A percentile compares a stretch with the other conserved stretches of the same genome.
Conservation (phyloP, 2,888 invertebrate genomes). For the Caenorhabditis sp. region DNA sequence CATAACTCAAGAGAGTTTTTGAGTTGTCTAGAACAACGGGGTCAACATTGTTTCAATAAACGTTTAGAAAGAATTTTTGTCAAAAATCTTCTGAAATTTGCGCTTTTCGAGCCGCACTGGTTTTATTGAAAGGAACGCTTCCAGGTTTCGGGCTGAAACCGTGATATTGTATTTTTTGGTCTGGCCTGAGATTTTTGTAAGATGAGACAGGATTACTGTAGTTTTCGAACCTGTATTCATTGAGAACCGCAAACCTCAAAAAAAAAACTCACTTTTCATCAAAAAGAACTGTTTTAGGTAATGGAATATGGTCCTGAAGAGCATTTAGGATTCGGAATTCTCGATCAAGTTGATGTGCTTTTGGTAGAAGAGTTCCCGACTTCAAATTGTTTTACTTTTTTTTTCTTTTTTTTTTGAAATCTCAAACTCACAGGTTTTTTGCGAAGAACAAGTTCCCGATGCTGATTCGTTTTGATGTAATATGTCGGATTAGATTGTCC, state of each 20-base stretch:
- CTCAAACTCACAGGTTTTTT: slow-evolving; percentile 72
- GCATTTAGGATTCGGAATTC: slow-evolving; percentile 73
- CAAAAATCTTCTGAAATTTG: too few relatives aligned
- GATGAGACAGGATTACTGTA: too few relatives aligned
- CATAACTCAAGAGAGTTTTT: too few relatives aligned
- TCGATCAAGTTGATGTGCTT: slow-evolving; percentile 73
- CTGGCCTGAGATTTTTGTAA: too few relatives aligned
- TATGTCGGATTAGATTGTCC: slow-evolving; percentile 74
- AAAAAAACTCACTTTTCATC: slow-evolving; percentile 47
- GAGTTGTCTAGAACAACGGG: too few relatives aligned
- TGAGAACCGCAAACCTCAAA: not conserved
- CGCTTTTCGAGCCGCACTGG: too few relatives aligned
- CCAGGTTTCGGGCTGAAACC: too few relatives aligned
- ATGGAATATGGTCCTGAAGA: slow-evolving; percentile 71
- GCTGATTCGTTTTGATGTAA: slow-evolving; percentile 70
- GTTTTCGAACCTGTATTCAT: too few relatives aligned
- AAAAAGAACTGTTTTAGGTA: slow-evolving; percentile 71
- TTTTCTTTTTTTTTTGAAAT: not conserved
- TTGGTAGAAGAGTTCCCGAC: slow-evolving; percentile 73
- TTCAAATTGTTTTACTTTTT: slow-evolving; percentile 52
- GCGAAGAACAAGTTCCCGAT: slow-evolving; percentile 71
- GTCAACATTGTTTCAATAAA: too few relatives aligned
- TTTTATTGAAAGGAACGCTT: too few relatives aligned
- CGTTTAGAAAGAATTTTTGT: too few relatives aligned
- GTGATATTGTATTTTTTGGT: too few relatives aligned